Percentiles rank a stretch among this genome's conserved stretches.
Conservation (phyloP, 1,140 invertebrate species). For the Drosophila littoralis region DNA sequence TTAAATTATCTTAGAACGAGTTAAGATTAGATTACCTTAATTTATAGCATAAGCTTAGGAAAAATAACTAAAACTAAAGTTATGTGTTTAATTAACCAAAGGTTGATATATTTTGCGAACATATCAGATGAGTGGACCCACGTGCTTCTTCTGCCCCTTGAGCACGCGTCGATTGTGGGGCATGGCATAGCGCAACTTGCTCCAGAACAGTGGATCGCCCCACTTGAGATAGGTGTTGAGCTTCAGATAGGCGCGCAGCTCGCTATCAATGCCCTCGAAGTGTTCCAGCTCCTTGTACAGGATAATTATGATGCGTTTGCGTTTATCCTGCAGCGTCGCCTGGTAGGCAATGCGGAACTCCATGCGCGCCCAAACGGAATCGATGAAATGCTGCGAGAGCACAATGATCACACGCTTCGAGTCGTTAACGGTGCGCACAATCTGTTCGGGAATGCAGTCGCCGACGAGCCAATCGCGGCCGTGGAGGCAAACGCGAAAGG, state of each 20-base stretch:
- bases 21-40: too few relatives aligned
- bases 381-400: constrained; percentile 91
- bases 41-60: too few relatives aligned
- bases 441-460: constrained; percentile 92
- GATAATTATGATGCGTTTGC: constrained; percentile 91
- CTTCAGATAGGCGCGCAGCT: constrained; percentile 90
- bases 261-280: constrained; percentile 88
- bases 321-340: constrained; percentile 89
- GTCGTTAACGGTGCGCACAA: constrained; percentile 90
- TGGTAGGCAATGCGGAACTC: constrained; percentile 93
- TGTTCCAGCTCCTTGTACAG: constrained; percentile 90
- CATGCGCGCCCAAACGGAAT: constrained; percentile 93
- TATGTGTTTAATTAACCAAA: neutral
- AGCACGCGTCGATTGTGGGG: constrained; percentile 77
- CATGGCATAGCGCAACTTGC: constrained; percentile 91
- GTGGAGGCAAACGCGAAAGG: constrained; percentile 91
- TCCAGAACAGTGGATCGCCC: constrained; percentile 94
- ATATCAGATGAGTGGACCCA: constrained; percentile 59
- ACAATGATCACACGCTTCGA: constrained; percentile 93
- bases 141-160: constrained; percentile 75
- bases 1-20: neutral
- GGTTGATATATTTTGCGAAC: neutral
- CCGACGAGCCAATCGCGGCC: constrained; percentile 92
- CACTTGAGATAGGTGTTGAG: constrained; percentile 94
- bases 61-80: too few relatives aligned